Base-by-base conservation (phyloP, 2,888 invertebrate genomes). In the Polymixis flavicincta region DNA sequence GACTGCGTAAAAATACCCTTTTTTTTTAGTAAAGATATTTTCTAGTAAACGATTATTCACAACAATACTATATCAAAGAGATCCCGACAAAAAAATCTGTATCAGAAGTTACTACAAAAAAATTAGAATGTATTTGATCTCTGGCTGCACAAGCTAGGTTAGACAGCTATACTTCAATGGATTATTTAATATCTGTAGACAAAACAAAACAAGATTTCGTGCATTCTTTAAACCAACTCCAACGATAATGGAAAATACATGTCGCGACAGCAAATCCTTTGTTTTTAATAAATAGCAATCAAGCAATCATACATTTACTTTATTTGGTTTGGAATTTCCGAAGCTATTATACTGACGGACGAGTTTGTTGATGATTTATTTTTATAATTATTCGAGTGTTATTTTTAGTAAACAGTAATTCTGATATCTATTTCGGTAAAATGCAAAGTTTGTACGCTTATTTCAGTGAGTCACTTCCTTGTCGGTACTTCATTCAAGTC, bases 391-490 rank as follows among this genome's bases (percentile, higher is more conserved):
- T 59, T 71, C 32, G 7, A 71, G 71, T 28, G 57, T 71, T 76
- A 42, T 60, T 74, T 60, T 75, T 73, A 60, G 71, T 66, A 32
- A 59, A 25, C 61, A 71, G 52, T 13, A 14, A 77, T 75, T 67
- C 73, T 71, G 83, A 83, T 50, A 70, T 89, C 88, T 90, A 90
- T 88, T 88, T 90, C 50, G 54, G 84, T 79, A 65, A 76, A 73
- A 78, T 78, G 76, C 74, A 80, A 86, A 85, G 76, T 83, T 84
- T 85, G 80, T 80, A 74, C 81, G 83, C 80, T 86, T 78, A 80
- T 82, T 85, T 82, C 79, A 81, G 86, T 93, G 92, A 93, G 71
- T 92, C 91, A 92, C 76, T 87, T 86, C 85, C 85, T 84, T 84
- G 80, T 80, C 82, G 71, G 79, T 83, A 83, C 70, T 86, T 87